A percentile compares a stretch with the other conserved stretches of the same genome.
Evolutionary conservation across 1,140 invertebrate genomes (phyloP).

Genomic region (Drosophila sproati): DNA sequence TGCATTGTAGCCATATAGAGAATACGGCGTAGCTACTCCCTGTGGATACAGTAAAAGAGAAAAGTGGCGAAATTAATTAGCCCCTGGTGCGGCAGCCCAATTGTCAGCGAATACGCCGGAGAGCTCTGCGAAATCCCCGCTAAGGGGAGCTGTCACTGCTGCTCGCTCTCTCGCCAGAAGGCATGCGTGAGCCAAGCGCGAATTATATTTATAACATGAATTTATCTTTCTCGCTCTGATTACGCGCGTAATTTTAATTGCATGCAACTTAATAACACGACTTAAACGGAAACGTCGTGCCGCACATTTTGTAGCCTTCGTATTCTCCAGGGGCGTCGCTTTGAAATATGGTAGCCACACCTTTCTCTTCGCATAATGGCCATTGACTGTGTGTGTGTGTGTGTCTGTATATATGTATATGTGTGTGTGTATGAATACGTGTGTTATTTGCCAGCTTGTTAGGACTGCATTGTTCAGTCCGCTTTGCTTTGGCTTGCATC

Average conservation of each 20-base stretch:
- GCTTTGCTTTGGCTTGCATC: conserved; percentile 2
- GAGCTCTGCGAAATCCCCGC: conserved; percentile 34
- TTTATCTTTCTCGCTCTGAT: conserved; percentile 83
- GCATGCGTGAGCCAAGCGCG: conserved; percentile 54
- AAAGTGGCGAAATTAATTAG: conserved; percentile 83
- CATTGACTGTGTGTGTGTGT: not conserved
- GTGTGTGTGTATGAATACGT: not conserved
- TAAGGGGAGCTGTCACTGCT: not conserved
- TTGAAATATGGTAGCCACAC: conserved; percentile 49
- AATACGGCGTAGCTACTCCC: conserved; percentile 55
- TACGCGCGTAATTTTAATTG: conserved; percentile 83
- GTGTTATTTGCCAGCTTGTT: conserved; percentile 5
- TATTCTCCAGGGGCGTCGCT: conserved; percentile 10
- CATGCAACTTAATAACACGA: conserved; percentile 77
- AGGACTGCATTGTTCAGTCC: conserved; percentile 29
- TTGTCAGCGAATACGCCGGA: conserved; percentile 61
- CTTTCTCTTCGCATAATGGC: conserved; percentile 26
- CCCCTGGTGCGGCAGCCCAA: conserved; percentile 80
- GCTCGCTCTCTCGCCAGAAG: conserved; percentile 3
- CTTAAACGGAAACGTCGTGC: conserved; percentile 37
- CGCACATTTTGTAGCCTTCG: conserved; percentile 30
- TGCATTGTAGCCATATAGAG: conserved; percentile 38
- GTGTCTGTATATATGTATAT: conserved; percentile 1
- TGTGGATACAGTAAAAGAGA: conserved; percentile 65
- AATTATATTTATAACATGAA: conserved; percentile 79